phyloP scores from a whole-genome alignment of 1,140 invertebrate species.

The Xylocopa sonorina region DNA sequence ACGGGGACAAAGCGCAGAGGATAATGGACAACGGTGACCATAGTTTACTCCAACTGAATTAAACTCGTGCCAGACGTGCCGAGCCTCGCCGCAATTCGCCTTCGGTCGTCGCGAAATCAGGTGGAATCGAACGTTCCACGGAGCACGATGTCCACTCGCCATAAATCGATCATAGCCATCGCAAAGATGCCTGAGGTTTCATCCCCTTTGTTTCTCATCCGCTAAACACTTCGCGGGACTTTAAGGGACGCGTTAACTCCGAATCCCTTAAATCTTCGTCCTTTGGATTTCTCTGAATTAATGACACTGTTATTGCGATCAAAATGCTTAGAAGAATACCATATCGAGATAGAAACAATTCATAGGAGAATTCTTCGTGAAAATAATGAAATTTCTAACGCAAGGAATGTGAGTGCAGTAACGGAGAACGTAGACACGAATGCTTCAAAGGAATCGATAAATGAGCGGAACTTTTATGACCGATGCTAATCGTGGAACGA shows the following conservation, averaged over 20 bases:
- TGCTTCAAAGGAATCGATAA: too few relatives aligned
- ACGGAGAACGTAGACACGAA: too few relatives aligned
- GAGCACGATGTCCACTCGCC: neutral
- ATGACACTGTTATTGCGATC: too few relatives aligned
- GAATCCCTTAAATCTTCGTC: too few relatives aligned
- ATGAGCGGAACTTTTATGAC: neutral
- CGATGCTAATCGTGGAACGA: neutral
- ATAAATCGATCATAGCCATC: conserved; percentile 22
- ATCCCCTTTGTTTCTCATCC: neutral
- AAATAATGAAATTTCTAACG: too few relatives aligned
- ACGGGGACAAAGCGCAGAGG: conserved; percentile 44
- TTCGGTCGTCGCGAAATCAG: conserved; percentile 36
- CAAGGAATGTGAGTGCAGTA: neutral
- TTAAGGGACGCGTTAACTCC: neutral
- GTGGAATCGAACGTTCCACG: conserved; percentile 44
- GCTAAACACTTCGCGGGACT: neutral
- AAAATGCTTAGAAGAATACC: too few relatives aligned
- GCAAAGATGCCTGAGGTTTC: conserved; percentile 26
- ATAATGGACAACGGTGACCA: conserved; percentile 47
- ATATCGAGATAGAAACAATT: too few relatives aligned
- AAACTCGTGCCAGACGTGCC: conserved; percentile 46
- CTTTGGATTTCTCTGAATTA: too few relatives aligned
- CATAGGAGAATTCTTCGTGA: too few relatives aligned
- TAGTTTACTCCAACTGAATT: conserved; percentile 53
- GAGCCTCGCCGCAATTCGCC: conserved; percentile 29